phyloP scores from a whole-genome alignment of 2,113 vertebrate species.

The Eupsittula cactorum region DNA sequence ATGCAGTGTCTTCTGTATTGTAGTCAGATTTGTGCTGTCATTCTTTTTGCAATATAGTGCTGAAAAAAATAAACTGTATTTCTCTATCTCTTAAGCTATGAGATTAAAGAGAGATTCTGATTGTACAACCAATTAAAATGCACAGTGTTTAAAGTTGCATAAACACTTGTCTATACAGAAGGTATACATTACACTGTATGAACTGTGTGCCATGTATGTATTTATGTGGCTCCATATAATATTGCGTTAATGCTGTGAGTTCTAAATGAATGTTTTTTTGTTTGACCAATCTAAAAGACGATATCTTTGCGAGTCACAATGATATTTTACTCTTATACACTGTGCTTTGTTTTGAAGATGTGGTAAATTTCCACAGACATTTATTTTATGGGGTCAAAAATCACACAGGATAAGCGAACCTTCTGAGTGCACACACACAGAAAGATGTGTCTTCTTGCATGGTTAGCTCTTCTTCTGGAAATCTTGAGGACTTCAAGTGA shows the following conservation, averaged over 20 bases:
- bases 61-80: not conserved
- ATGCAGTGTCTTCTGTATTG: not conserved
- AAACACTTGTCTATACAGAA: not conserved
- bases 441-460: not conserved
- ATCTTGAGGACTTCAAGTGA: not conserved
- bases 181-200: not conserved
- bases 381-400: not conserved
- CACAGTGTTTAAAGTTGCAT: not conserved
- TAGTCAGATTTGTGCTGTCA: not conserved
- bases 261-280: not conserved
- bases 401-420: accelerated
- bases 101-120: not conserved
- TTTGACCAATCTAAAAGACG: not conserved
- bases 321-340: not conserved
- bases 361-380: not conserved
- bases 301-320: not conserved
- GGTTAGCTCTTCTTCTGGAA: not conserved
- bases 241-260: not conserved
- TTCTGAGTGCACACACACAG: not conserved
- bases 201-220: not conserved
- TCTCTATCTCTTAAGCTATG: not conserved
- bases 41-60: not conserved
- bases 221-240: not conserved
- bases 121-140: not conserved
- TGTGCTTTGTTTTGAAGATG: not conserved